Percentiles rank a stretch among this genome's conserved stretches.
phyloP scores from a whole-genome alignment of 2,888 invertebrate species.

The Oasisia sp. region DNA sequence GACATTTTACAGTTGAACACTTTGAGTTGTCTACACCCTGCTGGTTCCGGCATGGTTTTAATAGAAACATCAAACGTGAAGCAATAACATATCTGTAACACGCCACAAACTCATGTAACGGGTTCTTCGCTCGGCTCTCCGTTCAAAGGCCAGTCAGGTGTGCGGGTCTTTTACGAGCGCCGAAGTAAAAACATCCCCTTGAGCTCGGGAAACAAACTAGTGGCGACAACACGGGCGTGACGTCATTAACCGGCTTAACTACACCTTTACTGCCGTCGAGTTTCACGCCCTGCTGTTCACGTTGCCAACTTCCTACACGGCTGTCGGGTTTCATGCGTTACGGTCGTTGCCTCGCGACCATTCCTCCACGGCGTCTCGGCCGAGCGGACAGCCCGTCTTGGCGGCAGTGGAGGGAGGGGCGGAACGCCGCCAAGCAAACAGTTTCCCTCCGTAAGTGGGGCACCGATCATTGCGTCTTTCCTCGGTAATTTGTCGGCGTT shows the following conservation, averaged over 20 bases:
- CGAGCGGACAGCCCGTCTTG: neutral
- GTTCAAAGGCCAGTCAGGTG: neutral
- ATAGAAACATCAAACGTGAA: neutral
- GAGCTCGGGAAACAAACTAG: neutral
- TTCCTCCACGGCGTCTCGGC: neutral
- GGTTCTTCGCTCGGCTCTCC: neutral
- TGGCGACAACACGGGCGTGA: constrained; percentile 4
- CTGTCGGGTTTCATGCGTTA: constrained; percentile 10
- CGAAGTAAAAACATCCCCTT: constrained; percentile 10
- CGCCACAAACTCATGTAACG: neutral
- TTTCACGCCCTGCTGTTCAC: neutral
- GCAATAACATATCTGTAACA: neutral
- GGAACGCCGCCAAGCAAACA: constrained; percentile 9
- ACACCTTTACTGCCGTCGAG: neutral
- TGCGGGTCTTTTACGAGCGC: neutral
- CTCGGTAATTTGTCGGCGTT: constrained; percentile 10
- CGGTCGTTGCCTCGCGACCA: neutral
- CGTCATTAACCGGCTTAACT: neutral
- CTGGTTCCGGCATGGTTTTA: neutral
- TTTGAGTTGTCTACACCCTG: neutral
- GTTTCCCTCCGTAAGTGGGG: neutral
- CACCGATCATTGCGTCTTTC: constrained; percentile 7
- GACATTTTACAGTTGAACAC: neutral
- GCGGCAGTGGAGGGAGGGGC: neutral
- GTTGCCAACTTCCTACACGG: neutral